Conservation (phyloP, 2,888 invertebrate species). For the Pachliopta kotzebuea region DNA sequence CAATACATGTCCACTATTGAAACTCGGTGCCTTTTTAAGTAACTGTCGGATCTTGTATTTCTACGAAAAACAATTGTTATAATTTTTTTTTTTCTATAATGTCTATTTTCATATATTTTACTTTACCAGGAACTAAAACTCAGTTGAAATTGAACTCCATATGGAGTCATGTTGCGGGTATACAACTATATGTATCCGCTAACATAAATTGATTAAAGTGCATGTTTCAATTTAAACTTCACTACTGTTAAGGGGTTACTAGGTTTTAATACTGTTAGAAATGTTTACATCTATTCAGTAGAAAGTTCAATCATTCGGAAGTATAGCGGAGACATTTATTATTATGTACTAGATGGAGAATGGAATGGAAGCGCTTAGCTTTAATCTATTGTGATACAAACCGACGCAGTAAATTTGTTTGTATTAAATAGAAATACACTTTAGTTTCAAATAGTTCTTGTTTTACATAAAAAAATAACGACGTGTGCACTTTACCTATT, state of each 20-base stretch:
- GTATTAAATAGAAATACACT: neutral
- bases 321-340: slow-evolving; percentile 12
- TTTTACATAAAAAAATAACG: neutral
- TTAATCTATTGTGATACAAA: slow-evolving; percentile 22
- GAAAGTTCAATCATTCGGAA: slow-evolving; percentile 22
- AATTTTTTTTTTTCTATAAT: too few species aligned
- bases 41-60: too few species aligned
- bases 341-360: slow-evolving; percentile 18
- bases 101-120: too few species aligned
- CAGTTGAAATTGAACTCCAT: too few species aligned
- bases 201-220: neutral
- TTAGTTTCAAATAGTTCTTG: neutral
- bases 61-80: too few species aligned
- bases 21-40: too few species aligned
- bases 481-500: too few species aligned
- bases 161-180: too few species aligned
- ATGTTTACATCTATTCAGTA: neutral
- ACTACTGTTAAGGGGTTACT: neutral
- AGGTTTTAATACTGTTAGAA: neutral
- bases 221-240: neutral
- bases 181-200: neutral
- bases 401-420: slow-evolving; percentile 1
- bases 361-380: slow-evolving; percentile 22
- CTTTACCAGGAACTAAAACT: too few species aligned
- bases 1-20: too few species aligned